phyloP scores from a whole-genome alignment of 1,140 invertebrate genomes.

The Bombus waltoni region DNA sequence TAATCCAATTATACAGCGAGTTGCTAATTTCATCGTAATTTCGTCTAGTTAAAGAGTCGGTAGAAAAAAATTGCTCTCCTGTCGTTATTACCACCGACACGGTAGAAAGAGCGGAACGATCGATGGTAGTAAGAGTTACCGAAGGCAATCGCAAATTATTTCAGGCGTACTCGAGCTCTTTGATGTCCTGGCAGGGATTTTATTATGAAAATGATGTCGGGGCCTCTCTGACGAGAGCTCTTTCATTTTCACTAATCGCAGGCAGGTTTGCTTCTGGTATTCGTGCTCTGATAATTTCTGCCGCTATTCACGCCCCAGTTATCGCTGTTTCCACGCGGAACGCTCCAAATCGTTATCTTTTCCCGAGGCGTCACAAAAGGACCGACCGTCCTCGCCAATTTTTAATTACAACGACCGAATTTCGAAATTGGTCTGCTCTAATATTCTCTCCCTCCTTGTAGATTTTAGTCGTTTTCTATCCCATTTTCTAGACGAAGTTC shows the following conservation, averaged over 20 bases:
- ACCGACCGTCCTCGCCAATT: not conserved
- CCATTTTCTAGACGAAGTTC: not conserved
- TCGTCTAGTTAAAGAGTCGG: not conserved
- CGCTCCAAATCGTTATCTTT: constrained; percentile 40
- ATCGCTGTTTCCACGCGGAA: not conserved
- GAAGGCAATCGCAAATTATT: constrained; percentile 10
- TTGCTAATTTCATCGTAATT: not conserved
- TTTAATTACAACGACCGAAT: constrained; percentile 26
- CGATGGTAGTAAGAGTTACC: not conserved
- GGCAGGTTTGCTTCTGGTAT: constrained; percentile 26
- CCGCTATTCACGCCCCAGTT: constrained; percentile 34
- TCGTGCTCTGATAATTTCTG: constrained; percentile 45
- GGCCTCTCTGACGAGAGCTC: not conserved
- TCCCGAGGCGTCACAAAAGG: not conserved
- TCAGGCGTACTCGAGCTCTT: not conserved
- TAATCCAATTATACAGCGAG: not conserved
- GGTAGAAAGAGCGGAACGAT: not conserved
- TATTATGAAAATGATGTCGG: constrained; percentile 13
- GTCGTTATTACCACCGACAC: not conserved
- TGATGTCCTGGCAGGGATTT: constrained; percentile 18
- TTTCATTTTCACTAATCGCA: constrained; percentile 31
- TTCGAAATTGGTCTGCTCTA: not conserved
- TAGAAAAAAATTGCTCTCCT: not conserved
- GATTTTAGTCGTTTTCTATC: not conserved
- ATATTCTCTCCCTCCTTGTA: too few species aligned